phyloP scores from a whole-genome alignment of 1,140 invertebrate species.

The Brachystomella parvula region DNA sequence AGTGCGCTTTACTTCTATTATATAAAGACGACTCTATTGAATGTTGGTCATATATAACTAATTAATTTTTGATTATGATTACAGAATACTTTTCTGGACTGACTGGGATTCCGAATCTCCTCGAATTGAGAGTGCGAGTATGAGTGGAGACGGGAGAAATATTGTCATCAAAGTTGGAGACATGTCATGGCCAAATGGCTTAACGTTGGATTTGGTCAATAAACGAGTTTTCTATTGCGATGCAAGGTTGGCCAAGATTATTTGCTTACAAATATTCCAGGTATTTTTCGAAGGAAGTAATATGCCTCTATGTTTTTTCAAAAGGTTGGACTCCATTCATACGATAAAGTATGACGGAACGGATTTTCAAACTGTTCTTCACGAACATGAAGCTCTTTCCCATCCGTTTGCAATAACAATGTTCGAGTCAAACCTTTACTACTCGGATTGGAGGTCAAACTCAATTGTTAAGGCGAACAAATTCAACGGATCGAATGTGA shows the following conservation, averaged over 20 bases:
- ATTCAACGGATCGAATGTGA: slow-evolving; percentile 54
- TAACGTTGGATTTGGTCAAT: slow-evolving; percentile 55
- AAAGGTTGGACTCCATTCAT: slow-evolving; percentile 73
- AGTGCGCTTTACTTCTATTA: slow-evolving; percentile 25
- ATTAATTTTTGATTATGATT: slow-evolving; percentile 20
- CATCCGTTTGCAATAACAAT: slow-evolving; percentile 60
- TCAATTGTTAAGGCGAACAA: slow-evolving; percentile 57
- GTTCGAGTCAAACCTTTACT: slow-evolving; percentile 50
- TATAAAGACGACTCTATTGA: neutral
- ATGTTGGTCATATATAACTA: slow-evolving; percentile 2
- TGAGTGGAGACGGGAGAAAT: slow-evolving; percentile 51
- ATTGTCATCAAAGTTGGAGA: slow-evolving; percentile 49
- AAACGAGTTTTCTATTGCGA: slow-evolving; percentile 59
- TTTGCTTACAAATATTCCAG: neutral
- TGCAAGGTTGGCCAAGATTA: slow-evolving; percentile 49
- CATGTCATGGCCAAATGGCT: slow-evolving; percentile 60
- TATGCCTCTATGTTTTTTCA: slow-evolving; percentile 23
- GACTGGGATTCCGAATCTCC: slow-evolving; percentile 48
- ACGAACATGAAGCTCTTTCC: slow-evolving; percentile 49
- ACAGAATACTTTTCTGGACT: slow-evolving; percentile 58
- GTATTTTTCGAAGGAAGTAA: neutral
- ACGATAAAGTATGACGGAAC: slow-evolving; percentile 58
- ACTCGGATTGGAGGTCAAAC: slow-evolving; percentile 63
- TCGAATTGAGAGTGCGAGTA: slow-evolving; percentile 54
- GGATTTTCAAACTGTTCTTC: slow-evolving; percentile 48